Conservation (phyloP, 2,888 invertebrate genomes). For the Diplazon laetatorius region DNA sequence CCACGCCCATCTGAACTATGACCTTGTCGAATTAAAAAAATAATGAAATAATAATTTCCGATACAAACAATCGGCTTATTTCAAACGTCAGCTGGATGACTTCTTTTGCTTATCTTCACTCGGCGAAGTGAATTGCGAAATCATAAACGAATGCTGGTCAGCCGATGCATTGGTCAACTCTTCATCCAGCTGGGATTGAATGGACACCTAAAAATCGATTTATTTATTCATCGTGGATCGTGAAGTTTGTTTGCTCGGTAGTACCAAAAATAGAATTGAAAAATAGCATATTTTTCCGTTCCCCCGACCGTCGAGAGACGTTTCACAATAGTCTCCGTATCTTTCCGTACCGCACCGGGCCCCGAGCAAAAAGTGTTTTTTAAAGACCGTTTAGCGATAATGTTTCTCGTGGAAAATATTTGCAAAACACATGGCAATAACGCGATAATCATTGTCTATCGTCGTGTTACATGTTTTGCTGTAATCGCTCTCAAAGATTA, state of each 20-base stretch:
- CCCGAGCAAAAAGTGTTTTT: slow-evolving; percentile 3
- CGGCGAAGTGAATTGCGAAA: slow-evolving; percentile 2
- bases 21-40: neutral
- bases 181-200: no score
- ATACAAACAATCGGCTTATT: neutral
- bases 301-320: neutral
- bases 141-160: neutral
- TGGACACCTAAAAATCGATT: no score
- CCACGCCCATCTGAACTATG: slow-evolving; percentile 1
- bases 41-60: neutral
- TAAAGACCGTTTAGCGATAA: slow-evolving; percentile 12
- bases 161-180: neutral
- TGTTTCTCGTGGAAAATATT: slow-evolving; percentile 15
- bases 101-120: neutral
- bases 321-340: neutral
- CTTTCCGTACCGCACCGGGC: neutral
- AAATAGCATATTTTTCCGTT: neutral
- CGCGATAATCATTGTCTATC: slow-evolving; percentile 34
- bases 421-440: slow-evolving; percentile 31
- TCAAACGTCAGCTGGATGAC: neutral
- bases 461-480: slow-evolving; percentile 28
- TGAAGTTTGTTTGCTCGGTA: neutral
- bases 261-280: neutral
- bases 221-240: no score
- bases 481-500: slow-evolving; percentile 19